Evolutionary conservation across 2,797 vertebrate species (phyloP), one percentile per base, ranked within the genome.

Genomic region (Carcharodon carcharias): DNA sequence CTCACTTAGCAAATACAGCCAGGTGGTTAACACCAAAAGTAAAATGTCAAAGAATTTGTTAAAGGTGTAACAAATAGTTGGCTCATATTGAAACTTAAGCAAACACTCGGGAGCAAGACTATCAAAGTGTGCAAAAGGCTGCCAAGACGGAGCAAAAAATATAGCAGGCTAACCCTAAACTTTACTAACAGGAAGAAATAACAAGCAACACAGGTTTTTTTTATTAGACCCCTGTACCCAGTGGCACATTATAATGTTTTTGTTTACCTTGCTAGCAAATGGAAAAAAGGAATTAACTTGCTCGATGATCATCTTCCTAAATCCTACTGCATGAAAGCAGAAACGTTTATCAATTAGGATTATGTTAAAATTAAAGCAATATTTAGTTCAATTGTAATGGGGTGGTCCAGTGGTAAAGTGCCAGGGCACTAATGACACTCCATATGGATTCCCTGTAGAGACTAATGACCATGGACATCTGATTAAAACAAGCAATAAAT

Each of bases 401-500:
- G 94, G 50, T 95, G 94, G 94, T 95, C 94, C 67, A 58, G 50
- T 58, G 94, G 50, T 95, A 95, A n/a, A 95, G 71, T 95, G 50
- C 94, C 94, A 95, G 69, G 69, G 14, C 94, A 54, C 69, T 95
- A 77, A 95, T 95, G 94, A 95, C 69, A 56, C 94, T 71, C 94
- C 94, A 95, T 95, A 95, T 77, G 69, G 94, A 95, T 77, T 73
- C 94, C 94, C 94, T 95, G 94, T 71, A 77, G 94, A 58, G 69
- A 56, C 94, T 95, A 95, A 95, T 95, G 71, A 95, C 94, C 94
- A 95, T 77, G 69, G 69, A 95, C 69, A 95, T 95, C 94, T 95
- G 94, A 95, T 95, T 95, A 95, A 95, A 95, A 95, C 50, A 77
- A 95, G 73, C 94, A 35, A 95, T 95, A 95, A 77, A 95, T 95